These are phyloP conservation scores for Catajapyx aquilonaris DNA, from an alignment of 1,140 invertebrate species.

Conservation along the genomic window DNA sequence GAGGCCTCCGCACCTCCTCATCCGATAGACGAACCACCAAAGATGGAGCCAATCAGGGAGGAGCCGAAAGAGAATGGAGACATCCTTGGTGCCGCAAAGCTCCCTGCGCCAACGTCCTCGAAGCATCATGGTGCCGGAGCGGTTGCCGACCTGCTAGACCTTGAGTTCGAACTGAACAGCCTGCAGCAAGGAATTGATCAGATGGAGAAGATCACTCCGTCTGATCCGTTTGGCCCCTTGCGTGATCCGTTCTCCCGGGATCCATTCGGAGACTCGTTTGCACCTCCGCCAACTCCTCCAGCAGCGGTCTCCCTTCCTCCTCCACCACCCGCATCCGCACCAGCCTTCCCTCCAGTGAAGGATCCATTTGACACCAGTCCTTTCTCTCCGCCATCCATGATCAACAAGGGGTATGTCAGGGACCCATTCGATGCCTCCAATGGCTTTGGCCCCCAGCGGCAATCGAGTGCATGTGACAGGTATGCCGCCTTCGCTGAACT, in stretches of 20 bases:
- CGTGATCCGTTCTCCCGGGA: conserved; percentile 31
- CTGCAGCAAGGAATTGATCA: conserved; percentile 71
- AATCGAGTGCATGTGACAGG: background rate
- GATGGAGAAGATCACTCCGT: conserved; percentile 64
- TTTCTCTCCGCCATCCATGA: conserved; percentile 10
- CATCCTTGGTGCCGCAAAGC: conserved; percentile 12
- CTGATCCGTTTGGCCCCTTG: conserved; percentile 30
- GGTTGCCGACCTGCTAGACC: conserved; percentile 71
- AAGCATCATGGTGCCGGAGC: conserved; percentile 19
- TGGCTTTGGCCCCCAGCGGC: too few species aligned
- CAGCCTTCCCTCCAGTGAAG: conserved; percentile 4
- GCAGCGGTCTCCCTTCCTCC: conserved; percentile 19
- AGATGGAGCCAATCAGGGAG: background rate
- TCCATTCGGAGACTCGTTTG: conserved; percentile 63
- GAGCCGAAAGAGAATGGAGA: conserved; percentile 10
- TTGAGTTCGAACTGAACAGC: conserved; percentile 78
- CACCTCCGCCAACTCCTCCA: conserved; percentile 19
- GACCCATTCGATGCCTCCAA: too few species aligned
- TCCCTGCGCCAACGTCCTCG: too few species aligned
- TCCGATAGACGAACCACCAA: background rate
- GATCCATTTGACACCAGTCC: too few species aligned
- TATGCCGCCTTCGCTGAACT: background rate
- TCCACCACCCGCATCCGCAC: conserved; percentile 13
- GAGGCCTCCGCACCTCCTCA: background rate
- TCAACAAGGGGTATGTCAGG: background rate